Evolutionary conservation across 1,140 invertebrate genomes (phyloP).

Genomic region (Drosophila carrolli): DNA sequence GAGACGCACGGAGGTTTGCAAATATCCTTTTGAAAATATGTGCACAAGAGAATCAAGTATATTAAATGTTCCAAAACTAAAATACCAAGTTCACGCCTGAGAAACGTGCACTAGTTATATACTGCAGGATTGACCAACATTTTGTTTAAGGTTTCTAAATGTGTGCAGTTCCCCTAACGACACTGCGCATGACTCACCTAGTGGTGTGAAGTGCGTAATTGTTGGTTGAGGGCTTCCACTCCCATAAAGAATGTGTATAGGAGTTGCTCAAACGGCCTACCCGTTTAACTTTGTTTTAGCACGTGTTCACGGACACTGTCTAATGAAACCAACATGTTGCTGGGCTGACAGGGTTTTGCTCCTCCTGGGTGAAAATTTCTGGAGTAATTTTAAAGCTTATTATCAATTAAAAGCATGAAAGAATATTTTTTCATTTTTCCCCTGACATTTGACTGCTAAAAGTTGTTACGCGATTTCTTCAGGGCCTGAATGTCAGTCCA

Average conservation of each 20-base stretch:
- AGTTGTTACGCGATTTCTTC: too few species aligned
- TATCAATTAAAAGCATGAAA: neutral
- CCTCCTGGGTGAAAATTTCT: neutral
- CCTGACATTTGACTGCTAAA: too few species aligned
- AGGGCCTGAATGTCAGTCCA: too few species aligned
- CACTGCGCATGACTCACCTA: constrained; percentile 58
- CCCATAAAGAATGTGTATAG: constrained; percentile 6
- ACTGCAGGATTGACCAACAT: neutral
- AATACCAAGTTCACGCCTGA: too few species aligned
- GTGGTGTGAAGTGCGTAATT: constrained; percentile 41
- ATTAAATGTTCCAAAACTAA: too few species aligned
- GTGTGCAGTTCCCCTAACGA: constrained; percentile 27
- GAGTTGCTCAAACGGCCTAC: constrained; percentile 1
- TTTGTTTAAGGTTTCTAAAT: constrained; percentile 5
- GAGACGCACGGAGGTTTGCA: neutral
- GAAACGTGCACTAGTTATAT: too few species aligned
- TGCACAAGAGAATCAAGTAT: too few species aligned
- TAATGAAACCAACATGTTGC: constrained; percentile 63
- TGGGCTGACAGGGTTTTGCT: constrained; percentile 48
- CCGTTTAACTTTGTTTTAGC: constrained; percentile 46
- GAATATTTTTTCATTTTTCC: too few species aligned
- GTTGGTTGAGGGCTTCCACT: constrained; percentile 68
- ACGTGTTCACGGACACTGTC: constrained; percentile 53
- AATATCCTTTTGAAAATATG: neutral
- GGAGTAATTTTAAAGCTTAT: constrained; percentile 22